Conservation (phyloP, 2,888 invertebrate genomes). For the Hydriomena furcata region DNA sequence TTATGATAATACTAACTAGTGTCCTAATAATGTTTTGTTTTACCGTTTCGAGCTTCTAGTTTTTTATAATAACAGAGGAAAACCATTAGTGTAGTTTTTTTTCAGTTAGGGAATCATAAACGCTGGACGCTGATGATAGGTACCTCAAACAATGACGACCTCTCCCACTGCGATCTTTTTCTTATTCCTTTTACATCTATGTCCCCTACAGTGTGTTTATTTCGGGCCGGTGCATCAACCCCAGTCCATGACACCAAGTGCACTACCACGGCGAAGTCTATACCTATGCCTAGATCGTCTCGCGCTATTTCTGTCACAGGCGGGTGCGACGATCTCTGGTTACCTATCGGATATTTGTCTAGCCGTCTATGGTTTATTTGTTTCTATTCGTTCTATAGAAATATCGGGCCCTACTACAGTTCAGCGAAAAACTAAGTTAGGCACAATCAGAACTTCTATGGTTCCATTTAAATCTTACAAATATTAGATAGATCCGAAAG, state of each 20-base stretch:
- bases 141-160: not conserved
- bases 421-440: too few relatives aligned
- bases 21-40: too few relatives aligned
- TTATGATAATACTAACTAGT: too few relatives aligned
- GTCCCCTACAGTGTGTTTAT: slow-evolving; percentile 20
- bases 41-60: too few relatives aligned
- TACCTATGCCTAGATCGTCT: slow-evolving; percentile 24
- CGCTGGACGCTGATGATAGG: too few relatives aligned
- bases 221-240: slow-evolving; percentile 43
- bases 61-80: too few relatives aligned
- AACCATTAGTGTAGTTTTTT: too few relatives aligned
- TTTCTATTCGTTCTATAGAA: not conserved
- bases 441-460: too few relatives aligned
- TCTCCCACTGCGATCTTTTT: slow-evolving; percentile 15
- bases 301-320: slow-evolving; percentile 30
- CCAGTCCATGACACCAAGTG: slow-evolving; percentile 40
- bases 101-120: too few relatives aligned
- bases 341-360: slow-evolving; percentile 28
- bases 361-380: slow-evolving; percentile 10
- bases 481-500: too few relatives aligned
- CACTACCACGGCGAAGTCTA: slow-evolving; percentile 17
- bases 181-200: slow-evolving; percentile 3
- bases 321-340: slow-evolving; percentile 34
- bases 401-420: too few relatives aligned
- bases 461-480: too few relatives aligned